phyloP scores from a whole-genome alignment of 2,888 invertebrate species.

The Euclidia mi region DNA sequence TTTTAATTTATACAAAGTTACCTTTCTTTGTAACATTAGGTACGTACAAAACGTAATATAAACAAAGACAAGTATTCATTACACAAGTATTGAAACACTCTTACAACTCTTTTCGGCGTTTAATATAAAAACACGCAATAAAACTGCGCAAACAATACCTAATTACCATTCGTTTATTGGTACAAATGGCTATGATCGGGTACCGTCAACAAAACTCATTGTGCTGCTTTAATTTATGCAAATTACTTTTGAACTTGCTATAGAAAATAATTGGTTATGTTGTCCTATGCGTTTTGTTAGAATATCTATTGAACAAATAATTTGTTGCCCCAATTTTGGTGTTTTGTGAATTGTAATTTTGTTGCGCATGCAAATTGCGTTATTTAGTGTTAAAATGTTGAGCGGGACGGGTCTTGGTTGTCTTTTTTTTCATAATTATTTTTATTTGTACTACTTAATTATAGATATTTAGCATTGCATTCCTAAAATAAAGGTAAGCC shows the following conservation, averaged over 20 bases:
- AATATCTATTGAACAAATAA: too few relatives aligned
- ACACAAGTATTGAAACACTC: constrained; percentile 43
- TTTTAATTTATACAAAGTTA: constrained; percentile 39
- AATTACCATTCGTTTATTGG: constrained; percentile 62
- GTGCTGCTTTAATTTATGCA: constrained; percentile 63
- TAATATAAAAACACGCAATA: constrained; percentile 52
- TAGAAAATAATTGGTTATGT: constrained; percentile 23
- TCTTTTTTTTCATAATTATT: too few relatives aligned
- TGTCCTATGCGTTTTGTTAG: constrained; percentile 14
- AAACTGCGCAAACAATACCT: constrained; percentile 54
- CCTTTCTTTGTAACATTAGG: too few relatives aligned
- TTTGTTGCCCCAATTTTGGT: constrained; percentile 28
- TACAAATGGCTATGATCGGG: constrained; percentile 52
- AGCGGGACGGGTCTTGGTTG: too few relatives aligned
- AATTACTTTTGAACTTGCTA: constrained; percentile 50
- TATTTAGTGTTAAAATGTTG: too few relatives aligned
- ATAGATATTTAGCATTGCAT: too few relatives aligned
- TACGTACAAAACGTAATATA: constrained; percentile 20
- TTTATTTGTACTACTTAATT: too few relatives aligned
- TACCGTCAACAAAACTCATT: constrained; percentile 52
- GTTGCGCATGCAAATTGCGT: constrained; percentile 1
- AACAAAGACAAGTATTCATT: constrained; percentile 44
- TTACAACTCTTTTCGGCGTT: constrained; percentile 51
- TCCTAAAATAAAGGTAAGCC: too few relatives aligned
- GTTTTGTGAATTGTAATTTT: constrained; percentile 14